These are phyloP conservation scores for Hyposoter didymator DNA, from an alignment of 2,888 invertebrate species.

Conservation along the genomic window DNA sequence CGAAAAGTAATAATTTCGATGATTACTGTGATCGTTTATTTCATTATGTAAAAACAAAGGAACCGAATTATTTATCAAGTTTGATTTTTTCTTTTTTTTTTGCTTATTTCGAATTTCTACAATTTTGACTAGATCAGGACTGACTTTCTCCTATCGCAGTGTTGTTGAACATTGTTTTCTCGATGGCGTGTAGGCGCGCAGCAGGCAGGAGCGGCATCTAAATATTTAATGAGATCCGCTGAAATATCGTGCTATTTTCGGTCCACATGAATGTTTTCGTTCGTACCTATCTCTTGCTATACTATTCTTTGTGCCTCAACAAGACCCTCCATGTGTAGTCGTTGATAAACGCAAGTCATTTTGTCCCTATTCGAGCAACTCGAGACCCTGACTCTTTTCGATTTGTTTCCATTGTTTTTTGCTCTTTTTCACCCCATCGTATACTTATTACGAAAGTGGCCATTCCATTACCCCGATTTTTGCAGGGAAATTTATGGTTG, in stretches of 20 bases:
- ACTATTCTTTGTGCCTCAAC: constrained; percentile 20
- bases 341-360: constrained; percentile 23
- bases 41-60: too few species aligned
- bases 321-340: constrained; percentile 2
- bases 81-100: neutral
- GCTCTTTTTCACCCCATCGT: neutral
- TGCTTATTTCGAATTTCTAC: neutral
- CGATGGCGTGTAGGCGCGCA: constrained; percentile 28
- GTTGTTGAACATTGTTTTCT: constrained; percentile 9
- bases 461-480: neutral
- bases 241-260: constrained; percentile 41
- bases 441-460: neutral
- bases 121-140: neutral
- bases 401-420: neutral
- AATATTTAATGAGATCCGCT: constrained; percentile 52
- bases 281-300: constrained; percentile 15
- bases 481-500: neutral
- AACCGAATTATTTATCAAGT: too few species aligned
- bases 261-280: constrained; percentile 32
- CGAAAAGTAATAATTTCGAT: neutral
- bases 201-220: constrained; percentile 25
- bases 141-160: neutral
- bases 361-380: constrained; percentile 4
- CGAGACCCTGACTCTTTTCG: neutral
- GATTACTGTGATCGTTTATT: too few species aligned